A percentile compares a stretch with the other conserved stretches of the same genome.
Evolutionary conservation across 2,888 invertebrate species (phyloP).

Genomic region (Pristionchus arcanus): DNA sequence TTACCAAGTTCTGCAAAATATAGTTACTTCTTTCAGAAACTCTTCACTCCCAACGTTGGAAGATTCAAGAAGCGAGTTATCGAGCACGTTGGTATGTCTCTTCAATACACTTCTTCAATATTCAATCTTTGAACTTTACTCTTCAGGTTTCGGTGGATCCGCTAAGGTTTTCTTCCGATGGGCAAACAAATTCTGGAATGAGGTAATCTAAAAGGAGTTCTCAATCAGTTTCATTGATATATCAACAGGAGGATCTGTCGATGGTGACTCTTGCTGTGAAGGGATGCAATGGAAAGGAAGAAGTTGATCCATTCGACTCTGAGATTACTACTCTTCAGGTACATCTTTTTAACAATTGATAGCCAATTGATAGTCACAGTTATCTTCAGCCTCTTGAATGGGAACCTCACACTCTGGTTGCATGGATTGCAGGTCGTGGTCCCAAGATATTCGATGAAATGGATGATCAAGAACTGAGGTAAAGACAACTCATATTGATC

Average conservation of each 20-base stretch:
- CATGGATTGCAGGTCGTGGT: slow-evolving; percentile 75
- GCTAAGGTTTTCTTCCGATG: slow-evolving; percentile 74
- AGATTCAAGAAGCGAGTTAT: slow-evolving; percentile 38
- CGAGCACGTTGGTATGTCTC: slow-evolving; percentile 65
- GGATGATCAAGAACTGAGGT: slow-evolving; percentile 63
- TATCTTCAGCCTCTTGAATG: slow-evolving; percentile 67
- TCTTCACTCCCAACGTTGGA: slow-evolving; percentile 64
- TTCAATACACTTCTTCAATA: not conserved
- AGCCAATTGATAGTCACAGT: not conserved
- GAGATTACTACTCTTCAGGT: slow-evolving; percentile 70
- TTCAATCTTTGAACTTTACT: not conserved
- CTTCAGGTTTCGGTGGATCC: slow-evolving; percentile 70
- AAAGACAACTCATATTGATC: not conserved
- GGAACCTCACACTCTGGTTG: slow-evolving; percentile 71
- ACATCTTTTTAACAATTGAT: too few relatives aligned
- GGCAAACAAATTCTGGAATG: slow-evolving; percentile 73
- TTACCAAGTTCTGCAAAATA: slow-evolving; percentile 25
- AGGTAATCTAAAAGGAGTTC: slow-evolving; percentile 58
- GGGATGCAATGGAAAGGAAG: slow-evolving; percentile 62
- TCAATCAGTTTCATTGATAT: too few relatives aligned
- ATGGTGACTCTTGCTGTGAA: slow-evolving; percentile 70
- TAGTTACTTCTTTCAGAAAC: slow-evolving; percentile 49
- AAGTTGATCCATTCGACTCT: slow-evolving; percentile 65
- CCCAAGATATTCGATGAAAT: slow-evolving; percentile 71
- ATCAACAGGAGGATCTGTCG: slow-evolving; percentile 57